These are phyloP conservation scores for Festucalex cinctus DNA, from an alignment of 2,113 vertebrate species.

Conservation along the genomic window DNA sequence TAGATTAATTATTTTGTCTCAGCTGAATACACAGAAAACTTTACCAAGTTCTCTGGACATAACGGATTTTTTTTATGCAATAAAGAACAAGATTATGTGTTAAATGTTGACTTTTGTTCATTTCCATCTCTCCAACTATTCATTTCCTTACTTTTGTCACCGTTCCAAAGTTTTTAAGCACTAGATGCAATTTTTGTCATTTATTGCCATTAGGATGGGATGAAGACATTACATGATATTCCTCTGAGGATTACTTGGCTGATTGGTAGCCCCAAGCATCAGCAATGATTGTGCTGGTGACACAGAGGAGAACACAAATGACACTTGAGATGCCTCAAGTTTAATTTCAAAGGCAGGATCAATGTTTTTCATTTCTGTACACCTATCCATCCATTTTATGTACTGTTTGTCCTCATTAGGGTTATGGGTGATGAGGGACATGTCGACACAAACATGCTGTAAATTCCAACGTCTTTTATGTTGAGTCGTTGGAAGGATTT, in stretches of 20 bases:
- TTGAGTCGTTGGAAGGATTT: too few relatives aligned
- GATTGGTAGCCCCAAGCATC: slow-evolving; percentile 34
- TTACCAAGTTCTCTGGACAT: too few relatives aligned
- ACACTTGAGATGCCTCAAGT: slow-evolving; percentile 20
- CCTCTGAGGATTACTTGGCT: slow-evolving; percentile 38
- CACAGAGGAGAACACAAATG: slow-evolving; percentile 51
- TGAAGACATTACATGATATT: slow-evolving; percentile 26
- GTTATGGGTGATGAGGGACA: background rate
- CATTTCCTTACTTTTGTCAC: background rate
- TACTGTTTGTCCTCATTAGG: background rate
- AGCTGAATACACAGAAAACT: too few relatives aligned
- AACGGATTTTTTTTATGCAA: too few relatives aligned
- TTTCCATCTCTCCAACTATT: too few relatives aligned
- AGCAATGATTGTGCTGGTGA: slow-evolving; percentile 39
- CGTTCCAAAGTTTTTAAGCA: slow-evolving; percentile 3
- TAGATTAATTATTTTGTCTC: too few relatives aligned
- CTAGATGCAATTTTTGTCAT: slow-evolving; percentile 20
- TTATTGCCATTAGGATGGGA: slow-evolving; percentile 37
- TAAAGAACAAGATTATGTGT: too few relatives aligned
- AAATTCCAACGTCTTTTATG: background rate
- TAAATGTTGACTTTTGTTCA: too few relatives aligned
- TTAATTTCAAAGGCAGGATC: slow-evolving; percentile 35
- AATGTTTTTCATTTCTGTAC: slow-evolving; percentile 9
- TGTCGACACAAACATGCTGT: too few relatives aligned
- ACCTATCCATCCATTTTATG: background rate